Conservation (phyloP, 2,113 vertebrate species). For the Phainopepla nitens region DNA sequence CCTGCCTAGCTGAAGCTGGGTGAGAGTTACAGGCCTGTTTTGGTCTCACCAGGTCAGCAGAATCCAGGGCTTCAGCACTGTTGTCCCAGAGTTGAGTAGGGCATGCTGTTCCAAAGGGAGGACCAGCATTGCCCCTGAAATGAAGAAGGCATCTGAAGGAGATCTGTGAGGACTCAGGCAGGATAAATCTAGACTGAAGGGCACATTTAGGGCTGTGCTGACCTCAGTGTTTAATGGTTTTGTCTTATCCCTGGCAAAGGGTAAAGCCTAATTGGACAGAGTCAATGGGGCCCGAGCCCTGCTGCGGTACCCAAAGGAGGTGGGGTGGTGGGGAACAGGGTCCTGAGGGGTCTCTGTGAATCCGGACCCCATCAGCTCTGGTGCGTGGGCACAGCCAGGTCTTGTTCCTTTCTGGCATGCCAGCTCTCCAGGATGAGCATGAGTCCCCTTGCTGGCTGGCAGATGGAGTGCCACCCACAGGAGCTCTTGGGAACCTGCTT, state of each 20-base stretch:
- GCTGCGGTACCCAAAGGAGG: neutral
- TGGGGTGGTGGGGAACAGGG: neutral
- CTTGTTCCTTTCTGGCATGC: neutral
- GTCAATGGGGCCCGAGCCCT: neutral
- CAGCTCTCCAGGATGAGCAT: neutral
- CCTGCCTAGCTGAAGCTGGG: neutral
- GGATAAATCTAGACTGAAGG: neutral
- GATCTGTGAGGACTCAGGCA: neutral
- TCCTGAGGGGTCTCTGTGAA: neutral
- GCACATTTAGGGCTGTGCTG: neutral
- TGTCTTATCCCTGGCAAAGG: neutral
- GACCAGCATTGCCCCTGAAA: neutral
- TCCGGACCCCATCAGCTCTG: neutral
- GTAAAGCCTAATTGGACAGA: neutral
- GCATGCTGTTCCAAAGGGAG: fast-evolving
- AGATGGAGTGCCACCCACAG: neutral
- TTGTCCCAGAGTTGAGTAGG: neutral
- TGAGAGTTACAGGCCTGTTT: neutral
- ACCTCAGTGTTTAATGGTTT: neutral
- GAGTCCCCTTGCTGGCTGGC: neutral
- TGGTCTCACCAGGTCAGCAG: neutral
- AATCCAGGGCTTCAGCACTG: neutral
- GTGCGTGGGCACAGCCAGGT: fast-evolving
- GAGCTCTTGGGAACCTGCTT: neutral
- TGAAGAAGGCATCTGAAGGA: neutral